Conservation (phyloP, 2,113 vertebrate genomes). For the Nothoprocta perdicaria region DNA sequence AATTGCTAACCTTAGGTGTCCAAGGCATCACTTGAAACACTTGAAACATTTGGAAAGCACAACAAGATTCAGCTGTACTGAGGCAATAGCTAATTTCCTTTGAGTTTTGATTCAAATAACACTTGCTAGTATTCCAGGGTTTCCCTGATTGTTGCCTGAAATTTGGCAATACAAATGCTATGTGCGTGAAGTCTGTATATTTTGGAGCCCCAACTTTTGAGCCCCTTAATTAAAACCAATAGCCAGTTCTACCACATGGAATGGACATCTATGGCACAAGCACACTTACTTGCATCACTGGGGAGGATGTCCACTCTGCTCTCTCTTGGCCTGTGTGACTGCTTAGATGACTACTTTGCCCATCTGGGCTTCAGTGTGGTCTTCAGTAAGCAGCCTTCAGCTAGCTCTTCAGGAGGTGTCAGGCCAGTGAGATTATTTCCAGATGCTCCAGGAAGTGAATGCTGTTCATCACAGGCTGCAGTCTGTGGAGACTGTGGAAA, state of each 20-base stretch:
- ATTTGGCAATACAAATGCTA: background rate
- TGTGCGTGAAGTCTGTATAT: background rate
- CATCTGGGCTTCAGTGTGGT: background rate
- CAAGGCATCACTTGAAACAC: background rate
- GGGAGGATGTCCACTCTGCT: background rate
- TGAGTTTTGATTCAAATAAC: background rate
- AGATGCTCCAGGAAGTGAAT: background rate
- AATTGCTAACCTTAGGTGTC: background rate
- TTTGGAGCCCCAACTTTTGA: background rate
- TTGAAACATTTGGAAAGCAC: background rate
- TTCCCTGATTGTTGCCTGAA: background rate
- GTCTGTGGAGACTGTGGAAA: too few relatives aligned
- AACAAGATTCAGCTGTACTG: background rate
- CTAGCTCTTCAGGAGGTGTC: background rate
- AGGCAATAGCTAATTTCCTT: background rate
- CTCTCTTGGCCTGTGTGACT: background rate
- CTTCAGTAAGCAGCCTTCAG: background rate
- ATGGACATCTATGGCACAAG: background rate
- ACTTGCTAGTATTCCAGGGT: background rate
- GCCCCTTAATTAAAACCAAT: too few relatives aligned
- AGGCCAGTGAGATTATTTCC: background rate
- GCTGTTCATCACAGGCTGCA: background rate
- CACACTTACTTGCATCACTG: background rate
- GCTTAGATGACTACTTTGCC: background rate
- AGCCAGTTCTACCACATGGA: background rate